phyloP scores from a whole-genome alignment of 2,797 vertebrate species.

The Otus scops region DNA sequence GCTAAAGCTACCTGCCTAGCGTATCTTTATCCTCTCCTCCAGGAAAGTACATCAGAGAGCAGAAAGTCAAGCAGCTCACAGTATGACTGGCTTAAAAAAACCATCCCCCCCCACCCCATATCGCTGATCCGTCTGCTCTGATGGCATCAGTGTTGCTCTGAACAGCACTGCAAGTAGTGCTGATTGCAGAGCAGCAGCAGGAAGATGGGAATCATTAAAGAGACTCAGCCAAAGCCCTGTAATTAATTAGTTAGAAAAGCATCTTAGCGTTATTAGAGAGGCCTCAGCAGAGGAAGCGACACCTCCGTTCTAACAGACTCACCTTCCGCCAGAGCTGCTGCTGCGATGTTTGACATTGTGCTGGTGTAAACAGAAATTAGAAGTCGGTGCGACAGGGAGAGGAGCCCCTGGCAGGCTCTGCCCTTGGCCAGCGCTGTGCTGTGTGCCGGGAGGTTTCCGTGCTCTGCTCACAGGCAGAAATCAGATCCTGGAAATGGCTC shows the following conservation, averaged over 20 bases:
- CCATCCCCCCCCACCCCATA: neutral
- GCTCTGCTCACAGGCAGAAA: neutral
- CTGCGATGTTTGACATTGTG: conserved; percentile 36
- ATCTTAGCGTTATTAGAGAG: conserved; percentile 51
- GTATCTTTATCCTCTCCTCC: neutral
- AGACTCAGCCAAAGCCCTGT: conserved; percentile 49
- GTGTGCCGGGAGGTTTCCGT: neutral
- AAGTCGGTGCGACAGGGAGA: neutral
- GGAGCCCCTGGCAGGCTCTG: neutral
- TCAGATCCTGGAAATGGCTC: conserved; percentile 7
- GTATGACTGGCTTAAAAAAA: neutral
- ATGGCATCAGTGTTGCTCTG: conserved; percentile 37
- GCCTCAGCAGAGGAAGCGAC: conserved; percentile 45
- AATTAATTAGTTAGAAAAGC: conserved; percentile 71
- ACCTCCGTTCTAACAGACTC: conserved; percentile 7
- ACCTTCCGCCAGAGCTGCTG: conserved; percentile 24
- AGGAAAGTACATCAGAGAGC: neutral
- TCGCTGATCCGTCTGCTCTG: neutral
- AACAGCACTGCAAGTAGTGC: conserved; percentile 46
- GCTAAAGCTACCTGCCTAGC: neutral
- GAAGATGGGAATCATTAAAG: conserved; percentile 64
- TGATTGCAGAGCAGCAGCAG: conserved; percentile 70
- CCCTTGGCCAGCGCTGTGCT: neutral
- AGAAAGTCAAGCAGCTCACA: neutral
- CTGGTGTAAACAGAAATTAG: conserved; percentile 55